A percentile compares a stretch with the other conserved stretches of the same genome.
Evolutionary conservation across 2,797 vertebrate genomes (phyloP).

Genomic region (Mus caroli): DNA sequence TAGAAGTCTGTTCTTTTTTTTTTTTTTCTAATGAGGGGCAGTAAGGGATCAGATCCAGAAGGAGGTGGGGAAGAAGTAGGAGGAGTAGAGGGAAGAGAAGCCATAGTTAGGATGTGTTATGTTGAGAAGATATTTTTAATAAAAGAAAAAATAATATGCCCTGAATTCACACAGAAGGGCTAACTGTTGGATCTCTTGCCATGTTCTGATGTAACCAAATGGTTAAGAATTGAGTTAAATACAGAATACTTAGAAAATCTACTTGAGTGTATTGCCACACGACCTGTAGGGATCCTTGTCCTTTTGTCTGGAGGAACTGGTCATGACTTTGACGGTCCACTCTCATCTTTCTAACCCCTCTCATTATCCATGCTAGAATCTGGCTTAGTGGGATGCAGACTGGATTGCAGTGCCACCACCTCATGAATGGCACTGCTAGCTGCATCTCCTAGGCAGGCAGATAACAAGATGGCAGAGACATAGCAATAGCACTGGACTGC

Average conservation of each 20-base stretch:
- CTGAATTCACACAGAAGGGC: background rate
- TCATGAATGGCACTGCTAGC: background rate
- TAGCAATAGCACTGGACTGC: background rate
- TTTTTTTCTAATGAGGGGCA: background rate
- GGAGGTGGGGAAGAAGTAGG: background rate
- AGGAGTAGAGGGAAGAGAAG: background rate
- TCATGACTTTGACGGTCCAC: background rate
- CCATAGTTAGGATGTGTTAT: no score
- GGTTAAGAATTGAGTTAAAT: slow-evolving; percentile 1
- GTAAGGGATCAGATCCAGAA: background rate
- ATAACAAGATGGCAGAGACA: background rate
- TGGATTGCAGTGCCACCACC: background rate
- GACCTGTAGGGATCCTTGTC: background rate
- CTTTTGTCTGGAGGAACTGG: background rate
- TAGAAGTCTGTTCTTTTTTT: background rate
- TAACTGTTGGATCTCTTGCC: background rate
- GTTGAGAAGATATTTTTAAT: background rate
- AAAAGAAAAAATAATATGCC: background rate
- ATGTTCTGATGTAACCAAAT: background rate
- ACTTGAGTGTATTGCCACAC: background rate
- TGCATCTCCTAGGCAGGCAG: background rate
- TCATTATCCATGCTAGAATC: background rate
- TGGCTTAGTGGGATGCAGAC: background rate
- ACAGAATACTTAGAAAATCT: background rate
- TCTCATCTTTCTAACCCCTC: background rate